Percentiles rank a stretch among this genome's conserved stretches.
Conservation (phyloP, 2,888 invertebrate species). For the Suillia variegata region DNA sequence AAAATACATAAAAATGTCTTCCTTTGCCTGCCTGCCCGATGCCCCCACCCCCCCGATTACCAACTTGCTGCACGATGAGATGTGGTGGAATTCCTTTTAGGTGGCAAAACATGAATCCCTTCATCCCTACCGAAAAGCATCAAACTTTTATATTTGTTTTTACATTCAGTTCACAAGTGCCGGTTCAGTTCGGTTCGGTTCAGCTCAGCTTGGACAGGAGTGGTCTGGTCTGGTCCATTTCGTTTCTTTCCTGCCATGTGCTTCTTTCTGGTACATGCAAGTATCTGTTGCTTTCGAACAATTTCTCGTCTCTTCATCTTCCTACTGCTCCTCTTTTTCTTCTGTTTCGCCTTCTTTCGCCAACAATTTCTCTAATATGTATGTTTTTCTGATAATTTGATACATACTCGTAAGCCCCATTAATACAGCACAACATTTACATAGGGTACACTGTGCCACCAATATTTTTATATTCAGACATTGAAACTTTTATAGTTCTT, state of each 20-base stretch:
- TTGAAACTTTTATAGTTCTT: slow-evolving; percentile 8
- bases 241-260: slow-evolving; percentile 5
- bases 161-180: slow-evolving; percentile 50
- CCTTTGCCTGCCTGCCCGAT: slow-evolving; percentile 4
- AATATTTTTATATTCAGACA: slow-evolving; percentile 17
- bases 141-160: slow-evolving; percentile 52
- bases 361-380: slow-evolving; percentile 7
- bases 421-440: slow-evolving; percentile 39
- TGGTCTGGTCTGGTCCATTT: neutral
- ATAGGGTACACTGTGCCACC: slow-evolving; percentile 10
- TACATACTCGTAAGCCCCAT: slow-evolving; percentile 43
- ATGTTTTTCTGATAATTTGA: slow-evolving; percentile 39
- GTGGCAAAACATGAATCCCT: slow-evolving; percentile 15
- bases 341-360: neutral
- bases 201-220: slow-evolving; percentile 17
- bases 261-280: neutral
- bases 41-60: neutral
- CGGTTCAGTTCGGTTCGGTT: no score
- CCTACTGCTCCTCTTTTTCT: no score
- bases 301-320: no score
- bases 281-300: slow-evolving; percentile 35
- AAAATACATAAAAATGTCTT: slow-evolving; percentile 20
- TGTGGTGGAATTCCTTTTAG: slow-evolving; percentile 6
- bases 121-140: slow-evolving; percentile 31
- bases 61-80: slow-evolving; percentile 1